These are phyloP conservation scores for Cladorhizidae sp. DNA, from an alignment of 37 sponge, comb jelly and placozoan genomes.

Conservation along the genomic window DNA sequence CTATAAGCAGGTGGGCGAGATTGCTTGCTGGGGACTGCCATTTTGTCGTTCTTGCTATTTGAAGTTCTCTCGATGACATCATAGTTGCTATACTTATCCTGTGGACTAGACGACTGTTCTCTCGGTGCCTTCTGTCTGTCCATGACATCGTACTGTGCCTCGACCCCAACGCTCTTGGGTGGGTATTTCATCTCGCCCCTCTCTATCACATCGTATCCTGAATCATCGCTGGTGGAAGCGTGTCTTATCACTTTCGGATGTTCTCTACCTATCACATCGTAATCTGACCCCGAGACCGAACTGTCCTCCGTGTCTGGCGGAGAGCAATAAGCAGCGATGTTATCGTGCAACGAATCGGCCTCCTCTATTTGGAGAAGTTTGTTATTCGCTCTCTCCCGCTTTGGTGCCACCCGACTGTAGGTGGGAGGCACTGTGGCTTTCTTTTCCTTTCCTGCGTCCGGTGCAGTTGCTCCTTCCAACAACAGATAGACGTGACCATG, in stretches of 20 bases:
- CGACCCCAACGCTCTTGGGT: too few relatives aligned
- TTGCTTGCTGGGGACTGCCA: not conserved
- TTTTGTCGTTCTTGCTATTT: not conserved
- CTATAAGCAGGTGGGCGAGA: not conserved
- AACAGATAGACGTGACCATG: constrained; percentile 7
- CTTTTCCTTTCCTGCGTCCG: not conserved
- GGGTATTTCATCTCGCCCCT: not conserved
- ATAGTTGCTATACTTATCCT: too few relatives aligned
- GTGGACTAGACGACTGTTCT: too few relatives aligned
- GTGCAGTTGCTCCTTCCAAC: not conserved
- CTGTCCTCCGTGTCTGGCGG: too few relatives aligned
- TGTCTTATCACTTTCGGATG: not conserved
- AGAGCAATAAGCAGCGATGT: too few relatives aligned
- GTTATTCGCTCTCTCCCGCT: not conserved
- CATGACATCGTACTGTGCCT: too few relatives aligned
- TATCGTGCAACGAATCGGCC: too few relatives aligned
- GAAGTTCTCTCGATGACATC: too few relatives aligned
- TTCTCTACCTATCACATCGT: too few relatives aligned
- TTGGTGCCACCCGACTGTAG: not conserved
- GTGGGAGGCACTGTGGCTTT: not conserved
- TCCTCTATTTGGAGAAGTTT: not conserved
- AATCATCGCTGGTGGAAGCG: not conserved
- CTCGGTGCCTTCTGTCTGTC: too few relatives aligned
- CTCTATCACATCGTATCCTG: not conserved
- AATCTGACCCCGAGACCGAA: too few relatives aligned